Conservation (phyloP, 2,113 vertebrate genomes). For the Callocephalon fimbriatum region DNA sequence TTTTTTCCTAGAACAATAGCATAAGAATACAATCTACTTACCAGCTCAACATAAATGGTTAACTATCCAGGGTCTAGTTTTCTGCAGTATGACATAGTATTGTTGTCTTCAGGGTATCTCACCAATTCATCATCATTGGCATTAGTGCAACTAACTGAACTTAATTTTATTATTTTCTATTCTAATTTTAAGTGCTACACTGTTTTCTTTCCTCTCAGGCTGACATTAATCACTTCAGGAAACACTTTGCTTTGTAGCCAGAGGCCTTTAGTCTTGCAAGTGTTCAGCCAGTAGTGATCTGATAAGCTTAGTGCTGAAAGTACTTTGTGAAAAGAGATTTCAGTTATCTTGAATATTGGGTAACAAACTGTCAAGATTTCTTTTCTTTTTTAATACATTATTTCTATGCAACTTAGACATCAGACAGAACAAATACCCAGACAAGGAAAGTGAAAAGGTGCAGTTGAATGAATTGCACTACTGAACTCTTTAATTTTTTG, state of each 20-base stretch:
- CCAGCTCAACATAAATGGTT: not conserved
- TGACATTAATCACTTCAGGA: constrained; percentile 61
- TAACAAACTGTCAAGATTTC: constrained; percentile 26
- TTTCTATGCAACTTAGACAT: not conserved
- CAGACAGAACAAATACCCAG: not conserved
- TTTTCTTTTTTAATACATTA: not conserved
- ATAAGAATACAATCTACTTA: not conserved
- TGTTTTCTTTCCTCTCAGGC: constrained; percentile 4
- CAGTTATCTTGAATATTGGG: constrained; percentile 33
- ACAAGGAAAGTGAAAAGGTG: not conserved
- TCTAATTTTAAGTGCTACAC: not conserved
- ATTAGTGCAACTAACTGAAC: not conserved
- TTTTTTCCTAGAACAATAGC: not conserved
- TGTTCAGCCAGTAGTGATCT: constrained; percentile 41
- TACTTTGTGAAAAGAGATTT: constrained; percentile 29
- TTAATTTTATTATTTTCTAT: constrained; percentile 12
- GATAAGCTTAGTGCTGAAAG: constrained; percentile 44
- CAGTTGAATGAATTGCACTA: not conserved
- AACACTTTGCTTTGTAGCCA: not conserved
- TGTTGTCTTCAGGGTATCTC: not conserved
- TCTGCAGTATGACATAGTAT: not conserved
- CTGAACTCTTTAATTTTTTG: not conserved
- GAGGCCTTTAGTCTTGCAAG: constrained; percentile 24
- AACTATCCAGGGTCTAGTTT: not conserved
- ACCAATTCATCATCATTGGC: not conserved